phyloP scores from a whole-genome alignment of 2,113 vertebrate genomes.

The Tragelaphus scriptus region DNA sequence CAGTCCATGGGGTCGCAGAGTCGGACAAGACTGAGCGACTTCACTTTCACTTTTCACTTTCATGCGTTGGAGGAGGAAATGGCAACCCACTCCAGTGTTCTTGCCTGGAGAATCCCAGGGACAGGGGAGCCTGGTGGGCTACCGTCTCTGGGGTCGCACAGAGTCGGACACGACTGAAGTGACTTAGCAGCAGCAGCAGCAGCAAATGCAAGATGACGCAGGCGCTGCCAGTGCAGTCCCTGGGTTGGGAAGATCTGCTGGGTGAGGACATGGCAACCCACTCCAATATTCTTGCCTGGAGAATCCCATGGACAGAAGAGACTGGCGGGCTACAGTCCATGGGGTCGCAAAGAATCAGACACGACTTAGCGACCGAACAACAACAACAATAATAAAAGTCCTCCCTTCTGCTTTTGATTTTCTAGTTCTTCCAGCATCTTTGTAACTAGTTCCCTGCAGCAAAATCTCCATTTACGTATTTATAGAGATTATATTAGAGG shows the following conservation, averaged over 20 bases:
- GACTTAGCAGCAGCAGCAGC: too few relatives aligned
- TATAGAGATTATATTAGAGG: not conserved
- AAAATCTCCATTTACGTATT: not conserved
- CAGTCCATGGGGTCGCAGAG: too few relatives aligned
- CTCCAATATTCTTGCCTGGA: not conserved
- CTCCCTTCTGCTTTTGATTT: not conserved
- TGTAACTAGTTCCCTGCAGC: not conserved
- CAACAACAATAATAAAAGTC: not conserved
- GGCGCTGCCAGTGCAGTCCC: not conserved
- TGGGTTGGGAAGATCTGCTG: not conserved
- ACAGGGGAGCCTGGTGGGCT: too few relatives aligned
- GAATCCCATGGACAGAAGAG: not conserved
- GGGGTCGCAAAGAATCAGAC: not conserved
- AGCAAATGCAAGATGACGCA: not conserved
- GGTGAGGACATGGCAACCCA: not conserved
- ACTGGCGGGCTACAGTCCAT: not conserved
- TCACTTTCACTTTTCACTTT: too few relatives aligned
- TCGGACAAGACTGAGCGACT: too few relatives aligned
- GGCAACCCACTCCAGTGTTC: too few relatives aligned
- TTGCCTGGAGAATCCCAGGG: too few relatives aligned
- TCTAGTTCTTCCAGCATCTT: not conserved
- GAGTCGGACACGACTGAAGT: too few relatives aligned
- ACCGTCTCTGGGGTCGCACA: too few relatives aligned
- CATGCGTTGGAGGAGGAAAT: too few relatives aligned
- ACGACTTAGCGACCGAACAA: not conserved